Conservation (phyloP, 2,888 invertebrate genomes). For the Girardia tigrina region DNA sequence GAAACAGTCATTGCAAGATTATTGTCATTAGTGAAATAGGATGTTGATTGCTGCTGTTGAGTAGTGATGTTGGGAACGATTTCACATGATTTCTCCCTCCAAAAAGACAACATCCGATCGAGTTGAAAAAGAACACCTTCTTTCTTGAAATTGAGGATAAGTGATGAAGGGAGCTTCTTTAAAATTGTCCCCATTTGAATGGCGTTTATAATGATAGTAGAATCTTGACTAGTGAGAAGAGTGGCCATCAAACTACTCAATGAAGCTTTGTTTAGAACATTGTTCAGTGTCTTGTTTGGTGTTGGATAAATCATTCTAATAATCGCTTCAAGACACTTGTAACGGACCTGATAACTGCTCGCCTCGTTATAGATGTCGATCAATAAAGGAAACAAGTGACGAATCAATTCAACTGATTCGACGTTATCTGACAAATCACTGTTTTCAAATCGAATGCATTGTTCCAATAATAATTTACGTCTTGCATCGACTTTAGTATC, state of each 20-base stretch:
- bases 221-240: conserved; percentile 90
- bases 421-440: conserved; percentile 21
- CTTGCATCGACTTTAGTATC: conserved; percentile 55
- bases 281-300: conserved; percentile 9
- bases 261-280: conserved; percentile 25
- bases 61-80: too few relatives aligned
- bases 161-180: conserved; percentile 84
- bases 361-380: conserved; percentile 31
- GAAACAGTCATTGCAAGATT: not conserved
- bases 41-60: not conserved
- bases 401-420: conserved; percentile 30
- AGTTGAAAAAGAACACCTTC: conserved; percentile 59
- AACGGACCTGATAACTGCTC: conserved; percentile 28
- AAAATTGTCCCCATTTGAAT: conserved; percentile 89
- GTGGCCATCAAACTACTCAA: conserved; percentile 61
- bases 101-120: not conserved
- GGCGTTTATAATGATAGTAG: conserved; percentile 87
- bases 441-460: conserved; percentile 53
- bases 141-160: conserved; percentile 81
- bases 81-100: conserved; percentile 10
- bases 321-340: conserved; percentile 79
- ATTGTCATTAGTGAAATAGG: not conserved
- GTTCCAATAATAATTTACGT: conserved; percentile 60
- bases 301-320: conserved; percentile 49
- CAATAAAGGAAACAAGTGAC: conserved; percentile 19